Conservation (phyloP, 1,140 invertebrate species). For the Maniola jurtina region DNA sequence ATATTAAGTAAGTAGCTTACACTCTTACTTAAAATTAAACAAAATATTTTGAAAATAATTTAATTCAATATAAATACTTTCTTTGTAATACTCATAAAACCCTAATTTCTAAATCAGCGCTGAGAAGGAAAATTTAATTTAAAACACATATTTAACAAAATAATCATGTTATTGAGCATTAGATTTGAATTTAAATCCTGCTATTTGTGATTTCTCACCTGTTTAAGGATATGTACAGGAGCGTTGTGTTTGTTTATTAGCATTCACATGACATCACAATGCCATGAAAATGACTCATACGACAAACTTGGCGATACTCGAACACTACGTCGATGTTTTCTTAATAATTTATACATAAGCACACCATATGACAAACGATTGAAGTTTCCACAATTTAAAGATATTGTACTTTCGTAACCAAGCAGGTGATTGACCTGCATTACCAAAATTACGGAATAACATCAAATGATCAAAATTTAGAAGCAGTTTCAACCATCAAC, state of each 20-base stretch:
- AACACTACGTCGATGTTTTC: constrained; percentile 28
- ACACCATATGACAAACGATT: background rate
- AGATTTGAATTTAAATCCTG: background rate
- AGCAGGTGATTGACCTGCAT: constrained; percentile 22
- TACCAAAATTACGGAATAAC: constrained; percentile 12
- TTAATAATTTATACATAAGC: constrained; percentile 16
- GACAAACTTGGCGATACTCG: constrained; percentile 40
- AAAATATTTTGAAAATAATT: too few species aligned
- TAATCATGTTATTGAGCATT: too few species aligned
- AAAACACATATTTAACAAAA: too few species aligned
- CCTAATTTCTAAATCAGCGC: too few species aligned
- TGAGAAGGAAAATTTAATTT: too few species aligned
- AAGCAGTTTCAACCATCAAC: constrained; percentile 53
- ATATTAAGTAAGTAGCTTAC: too few species aligned
- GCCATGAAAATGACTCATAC: constrained; percentile 62
- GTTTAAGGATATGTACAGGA: constrained; percentile 13
- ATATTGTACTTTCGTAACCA: constrained; percentile 17
- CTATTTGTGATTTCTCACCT: background rate
- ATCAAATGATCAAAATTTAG: constrained; percentile 32
- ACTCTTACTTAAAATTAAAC: too few species aligned
- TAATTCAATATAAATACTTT: too few species aligned
- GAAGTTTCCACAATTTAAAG: background rate
- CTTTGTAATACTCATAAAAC: too few species aligned
- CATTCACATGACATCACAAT: constrained; percentile 72
- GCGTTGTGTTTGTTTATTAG: constrained; percentile 51